Evolutionary conservation across 2,113 vertebrate species (phyloP).

Genomic region (Myotis yumanensis): DNA sequence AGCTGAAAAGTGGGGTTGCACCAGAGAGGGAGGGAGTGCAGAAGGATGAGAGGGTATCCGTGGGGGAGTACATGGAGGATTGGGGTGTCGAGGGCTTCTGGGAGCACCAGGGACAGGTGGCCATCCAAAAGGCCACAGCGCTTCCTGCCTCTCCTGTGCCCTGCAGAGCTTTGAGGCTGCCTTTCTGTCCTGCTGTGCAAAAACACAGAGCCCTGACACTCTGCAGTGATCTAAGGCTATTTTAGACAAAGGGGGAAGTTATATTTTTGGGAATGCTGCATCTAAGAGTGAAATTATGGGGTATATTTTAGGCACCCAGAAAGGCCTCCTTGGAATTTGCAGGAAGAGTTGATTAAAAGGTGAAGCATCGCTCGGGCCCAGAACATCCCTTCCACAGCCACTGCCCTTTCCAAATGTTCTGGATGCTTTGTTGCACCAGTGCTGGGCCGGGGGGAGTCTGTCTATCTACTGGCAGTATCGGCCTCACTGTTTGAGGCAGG

Average conservation of each 20-base stretch:
- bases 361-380: neutral
- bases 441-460: neutral
- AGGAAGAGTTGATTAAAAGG: constrained; percentile 54
- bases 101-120: neutral
- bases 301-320: constrained; percentile 64
- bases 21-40: neutral
- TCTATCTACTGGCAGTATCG: neutral
- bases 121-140: neutral
- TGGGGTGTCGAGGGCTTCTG: neutral
- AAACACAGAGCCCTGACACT: neutral
- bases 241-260: constrained; percentile 48
- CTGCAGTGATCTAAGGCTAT: neutral
- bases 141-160: neutral
- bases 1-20: neutral
- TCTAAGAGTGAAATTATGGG: constrained; percentile 58
- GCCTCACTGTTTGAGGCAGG: neutral
- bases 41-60: neutral
- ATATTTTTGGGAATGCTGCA: constrained; percentile 21
- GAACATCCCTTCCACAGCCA: neutral
- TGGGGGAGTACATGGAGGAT: neutral
- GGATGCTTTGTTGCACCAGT: neutral
- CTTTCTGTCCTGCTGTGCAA: neutral
- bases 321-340: constrained; percentile 2
- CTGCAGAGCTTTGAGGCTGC: neutral
- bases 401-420: neutral